These are phyloP conservation scores for Phodopus roborovskii DNA, from an alignment of 2,113 vertebrate genomes.

Conservation along the genomic window DNA sequence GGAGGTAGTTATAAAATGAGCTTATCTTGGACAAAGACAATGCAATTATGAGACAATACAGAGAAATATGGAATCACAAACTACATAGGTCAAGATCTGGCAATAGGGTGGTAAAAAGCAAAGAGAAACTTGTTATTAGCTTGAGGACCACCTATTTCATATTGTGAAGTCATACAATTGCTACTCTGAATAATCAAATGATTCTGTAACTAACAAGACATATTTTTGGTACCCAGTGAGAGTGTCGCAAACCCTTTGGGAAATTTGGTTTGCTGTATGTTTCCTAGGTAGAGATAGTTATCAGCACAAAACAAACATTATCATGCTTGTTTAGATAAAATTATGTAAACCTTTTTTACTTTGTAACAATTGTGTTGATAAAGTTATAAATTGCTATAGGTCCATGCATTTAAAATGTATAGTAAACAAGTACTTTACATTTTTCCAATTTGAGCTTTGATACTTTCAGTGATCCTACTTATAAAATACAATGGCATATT, in stretches of 20 bases:
- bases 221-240: background rate
- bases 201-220: background rate
- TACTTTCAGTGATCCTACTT: background rate
- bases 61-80: background rate
- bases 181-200: background rate
- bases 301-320: background rate
- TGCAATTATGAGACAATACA: background rate
- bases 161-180: background rate
- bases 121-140: background rate
- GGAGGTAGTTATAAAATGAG: background rate
- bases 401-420: background rate
- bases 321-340: background rate
- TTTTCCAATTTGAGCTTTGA: background rate
- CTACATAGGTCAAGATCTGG: background rate
- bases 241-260: background rate
- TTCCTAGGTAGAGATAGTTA: background rate
- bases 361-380: background rate
- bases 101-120: background rate
- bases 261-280: background rate
- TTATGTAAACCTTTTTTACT: background rate
- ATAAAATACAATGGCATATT: background rate
- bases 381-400: constrained; percentile 5
- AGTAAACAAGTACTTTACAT: background rate
- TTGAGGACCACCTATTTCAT: constrained; percentile 6
- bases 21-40: background rate